Conservation (phyloP, 2,888 invertebrate genomes). For the Anthophora plumipes region DNA sequence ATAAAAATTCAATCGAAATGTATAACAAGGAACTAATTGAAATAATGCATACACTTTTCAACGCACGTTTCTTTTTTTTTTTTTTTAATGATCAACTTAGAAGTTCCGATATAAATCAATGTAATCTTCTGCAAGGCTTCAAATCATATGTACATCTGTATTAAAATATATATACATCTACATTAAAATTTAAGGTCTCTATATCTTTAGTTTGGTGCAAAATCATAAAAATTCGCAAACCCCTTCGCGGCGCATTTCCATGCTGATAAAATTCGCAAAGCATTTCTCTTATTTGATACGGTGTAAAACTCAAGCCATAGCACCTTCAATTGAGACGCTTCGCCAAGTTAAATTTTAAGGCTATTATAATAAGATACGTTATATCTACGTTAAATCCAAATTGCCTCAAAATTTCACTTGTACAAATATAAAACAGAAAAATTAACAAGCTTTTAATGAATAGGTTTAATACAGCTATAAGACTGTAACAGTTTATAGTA, state of each 20-base stretch:
- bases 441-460: conserved; percentile 74
- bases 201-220: background rate
- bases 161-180: conserved; percentile 10
- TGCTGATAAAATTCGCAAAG: conserved; percentile 54
- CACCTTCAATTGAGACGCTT: conserved; percentile 71
- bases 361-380: conserved; percentile 37
- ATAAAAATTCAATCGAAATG: conserved; percentile 1
- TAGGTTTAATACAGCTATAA: conserved; percentile 77
- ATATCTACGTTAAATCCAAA: conserved; percentile 27
- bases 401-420: conserved; percentile 64
- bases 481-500: conserved; percentile 82
- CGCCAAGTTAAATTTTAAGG: conserved; percentile 65
- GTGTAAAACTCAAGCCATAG: conserved; percentile 69
- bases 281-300: conserved; percentile 47
- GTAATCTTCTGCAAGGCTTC: background rate
- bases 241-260: conserved; percentile 62
- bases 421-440: conserved; percentile 71
- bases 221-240: conserved; percentile 33
- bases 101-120: conserved; percentile 17
- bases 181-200: conserved; percentile 10
- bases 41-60: conserved; percentile 7
- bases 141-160: conserved; percentile 1
- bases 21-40: conserved; percentile 20
- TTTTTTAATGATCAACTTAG: conserved; percentile 18
- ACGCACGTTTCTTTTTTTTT: conserved; percentile 22